A percentile compares a stretch with the other conserved stretches of the same genome.
Evolutionary conservation across 92 coral and sea anemone species (phyloP).

Genomic region (Metridium senile): DNA sequence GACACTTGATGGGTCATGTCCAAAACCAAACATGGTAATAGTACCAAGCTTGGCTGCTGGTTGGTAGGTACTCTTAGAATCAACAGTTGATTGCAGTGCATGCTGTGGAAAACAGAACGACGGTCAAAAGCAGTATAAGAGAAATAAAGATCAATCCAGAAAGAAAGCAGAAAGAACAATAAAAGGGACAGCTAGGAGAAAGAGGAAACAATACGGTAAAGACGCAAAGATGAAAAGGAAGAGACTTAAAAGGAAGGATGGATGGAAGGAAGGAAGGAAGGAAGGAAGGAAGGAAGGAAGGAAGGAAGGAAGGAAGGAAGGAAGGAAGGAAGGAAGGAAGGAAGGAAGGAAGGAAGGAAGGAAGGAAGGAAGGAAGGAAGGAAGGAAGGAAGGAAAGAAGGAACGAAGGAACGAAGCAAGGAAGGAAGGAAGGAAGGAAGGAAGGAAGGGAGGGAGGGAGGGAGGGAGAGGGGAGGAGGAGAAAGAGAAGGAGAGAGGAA

Average conservation of each 20-base stretch:
- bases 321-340: not conserved
- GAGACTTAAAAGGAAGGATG: no score
- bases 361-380: no score
- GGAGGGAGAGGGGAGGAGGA: not conserved
- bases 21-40: slow-evolving; percentile 54
- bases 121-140: not conserved
- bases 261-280: no score
- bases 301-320: not conserved
- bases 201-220: not conserved
- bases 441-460: no score
- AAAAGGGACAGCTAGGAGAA: not conserved
- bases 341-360: no score
- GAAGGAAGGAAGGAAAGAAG: no score
- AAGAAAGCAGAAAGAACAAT: not conserved
- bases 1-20: slow-evolving; percentile 51
- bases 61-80: slow-evolving; percentile 36
- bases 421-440: no score
- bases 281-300: not conserved
- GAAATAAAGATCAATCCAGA: not conserved
- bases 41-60: slow-evolving; percentile 52
- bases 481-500: not conserved
- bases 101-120: slow-evolving; percentile 36
- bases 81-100: slow-evolving; percentile 36
- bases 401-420: no score
- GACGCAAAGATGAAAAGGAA: no score